These are phyloP conservation scores for Meteorus cinctellus DNA, from an alignment of 2,888 invertebrate species.

Conservation along the genomic window DNA sequence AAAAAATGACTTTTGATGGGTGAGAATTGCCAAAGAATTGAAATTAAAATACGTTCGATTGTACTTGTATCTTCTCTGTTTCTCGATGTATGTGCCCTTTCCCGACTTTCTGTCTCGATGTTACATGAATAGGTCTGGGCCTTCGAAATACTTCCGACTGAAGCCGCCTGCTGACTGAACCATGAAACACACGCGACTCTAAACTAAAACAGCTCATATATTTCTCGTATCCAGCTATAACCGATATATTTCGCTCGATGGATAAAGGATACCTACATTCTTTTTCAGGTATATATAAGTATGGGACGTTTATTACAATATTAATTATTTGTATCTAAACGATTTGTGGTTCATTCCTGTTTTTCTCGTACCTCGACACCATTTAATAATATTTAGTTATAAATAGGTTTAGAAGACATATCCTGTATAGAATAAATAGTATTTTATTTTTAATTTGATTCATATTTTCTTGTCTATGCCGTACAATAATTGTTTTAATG, in stretches of 20 bases:
- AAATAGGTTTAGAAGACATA: neutral
- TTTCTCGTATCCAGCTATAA: constrained; percentile 11
- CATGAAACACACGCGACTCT: constrained; percentile 26
- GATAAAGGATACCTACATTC: constrained; percentile 26
- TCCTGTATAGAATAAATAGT: constrained; percentile 21
- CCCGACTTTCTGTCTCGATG: constrained; percentile 6
- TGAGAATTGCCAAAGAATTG: neutral
- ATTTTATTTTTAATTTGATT: neutral
- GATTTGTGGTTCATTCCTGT: neutral
- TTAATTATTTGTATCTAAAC: neutral
- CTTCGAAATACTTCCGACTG: constrained; percentile 31
- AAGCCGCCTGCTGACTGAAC: constrained; percentile 38
- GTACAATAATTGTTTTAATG: constrained; percentile 74
- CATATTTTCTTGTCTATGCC: constrained; percentile 61
- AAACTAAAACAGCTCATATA: constrained; percentile 4
- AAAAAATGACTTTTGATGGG: neutral
- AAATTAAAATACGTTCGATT: neutral
- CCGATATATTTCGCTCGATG: constrained; percentile 29
- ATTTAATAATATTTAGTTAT: too few species aligned
- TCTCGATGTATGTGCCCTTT: constrained; percentile 5
- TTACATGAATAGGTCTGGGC: constrained; percentile 7
- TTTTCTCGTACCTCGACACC: neutral
- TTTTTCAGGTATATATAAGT: neutral
- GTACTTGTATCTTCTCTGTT: neutral
- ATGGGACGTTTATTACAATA: neutral